These are phyloP conservation scores for Zapus hudsonius DNA, from an alignment of 2,113 vertebrate species.

Conservation along the genomic window DNA sequence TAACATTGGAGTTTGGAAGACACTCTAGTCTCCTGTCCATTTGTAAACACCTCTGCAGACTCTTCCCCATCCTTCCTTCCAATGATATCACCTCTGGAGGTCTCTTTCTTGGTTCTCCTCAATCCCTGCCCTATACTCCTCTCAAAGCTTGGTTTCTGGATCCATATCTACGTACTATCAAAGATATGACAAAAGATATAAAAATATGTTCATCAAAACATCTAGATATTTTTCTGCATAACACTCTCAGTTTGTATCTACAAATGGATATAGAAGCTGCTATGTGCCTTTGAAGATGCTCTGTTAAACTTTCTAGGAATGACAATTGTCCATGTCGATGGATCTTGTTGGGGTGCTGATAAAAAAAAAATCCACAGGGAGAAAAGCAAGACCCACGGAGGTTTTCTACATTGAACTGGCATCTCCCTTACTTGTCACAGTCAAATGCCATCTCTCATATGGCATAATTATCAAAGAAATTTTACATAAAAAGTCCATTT, in stretches of 20 bases:
- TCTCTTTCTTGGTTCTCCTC: neutral
- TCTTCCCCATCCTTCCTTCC: neutral
- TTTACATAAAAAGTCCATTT: neutral
- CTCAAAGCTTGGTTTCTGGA: neutral
- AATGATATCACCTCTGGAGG: neutral
- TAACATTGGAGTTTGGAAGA: neutral
- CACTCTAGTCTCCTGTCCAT: neutral
- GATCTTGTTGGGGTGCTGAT: neutral
- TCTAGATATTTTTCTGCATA: neutral
- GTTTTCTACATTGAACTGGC: neutral
- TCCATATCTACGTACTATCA: neutral
- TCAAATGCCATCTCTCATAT: neutral
- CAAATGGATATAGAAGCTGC: neutral
- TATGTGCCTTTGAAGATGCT: neutral
- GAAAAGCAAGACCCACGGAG: neutral
- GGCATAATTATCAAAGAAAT: conserved; percentile 12
- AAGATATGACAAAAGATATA: neutral
- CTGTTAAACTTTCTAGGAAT: neutral
- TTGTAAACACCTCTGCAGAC: neutral
- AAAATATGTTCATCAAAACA: neutral
- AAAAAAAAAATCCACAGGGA: neutral
- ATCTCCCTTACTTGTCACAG: neutral
- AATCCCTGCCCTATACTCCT: neutral
- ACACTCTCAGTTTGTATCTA: neutral
- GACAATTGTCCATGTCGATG: neutral